Conservation (phyloP, 1,140 invertebrate species). For the Sweltsa coloradensis region DNA sequence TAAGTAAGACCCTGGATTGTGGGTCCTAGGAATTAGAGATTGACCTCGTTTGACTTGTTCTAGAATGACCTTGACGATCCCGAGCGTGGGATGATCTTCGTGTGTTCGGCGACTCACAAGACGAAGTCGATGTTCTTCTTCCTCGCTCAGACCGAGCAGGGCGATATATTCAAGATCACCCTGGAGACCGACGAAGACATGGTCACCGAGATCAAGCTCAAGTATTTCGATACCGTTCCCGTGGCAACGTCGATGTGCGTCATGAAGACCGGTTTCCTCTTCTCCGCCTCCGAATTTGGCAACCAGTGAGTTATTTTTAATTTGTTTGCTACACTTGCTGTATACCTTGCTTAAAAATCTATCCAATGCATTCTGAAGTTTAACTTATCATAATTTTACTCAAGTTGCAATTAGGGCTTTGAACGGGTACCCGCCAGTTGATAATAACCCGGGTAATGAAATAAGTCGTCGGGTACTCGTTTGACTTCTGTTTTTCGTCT, state of each 20-base stretch:
- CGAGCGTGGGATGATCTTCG: constrained; percentile 98
- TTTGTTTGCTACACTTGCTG: too few relatives aligned
- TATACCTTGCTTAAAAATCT: too few relatives aligned
- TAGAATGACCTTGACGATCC: constrained; percentile 98
- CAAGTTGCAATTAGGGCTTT: too few relatives aligned
- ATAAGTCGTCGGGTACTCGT: too few relatives aligned
- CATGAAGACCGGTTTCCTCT: constrained; percentile 96
- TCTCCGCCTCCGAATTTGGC: constrained; percentile 98
- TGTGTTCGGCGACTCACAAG: constrained; percentile 97
- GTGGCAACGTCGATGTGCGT: constrained; percentile 95
- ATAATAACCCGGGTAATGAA: too few relatives aligned
- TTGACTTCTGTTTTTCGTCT: too few relatives aligned
- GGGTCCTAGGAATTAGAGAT: too few relatives aligned
- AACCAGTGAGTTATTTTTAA: constrained; percentile 99
- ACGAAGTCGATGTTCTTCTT: constrained; percentile 99
- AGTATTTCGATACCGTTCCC: constrained; percentile 99
- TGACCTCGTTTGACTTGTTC: too few relatives aligned
- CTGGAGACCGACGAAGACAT: constrained; percentile 97
- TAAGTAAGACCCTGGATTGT: too few relatives aligned
- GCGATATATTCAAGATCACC: constrained; percentile 97
- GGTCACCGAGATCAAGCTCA: constrained; percentile 97
- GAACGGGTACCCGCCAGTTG: too few relatives aligned
- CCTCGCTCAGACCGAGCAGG: constrained; percentile 87
- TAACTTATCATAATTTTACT: too few relatives aligned
- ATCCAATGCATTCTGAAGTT: too few relatives aligned